These are phyloP conservation scores for Ailurus styani DNA, from an alignment of 2,113 vertebrate species.

Conservation along the genomic window DNA sequence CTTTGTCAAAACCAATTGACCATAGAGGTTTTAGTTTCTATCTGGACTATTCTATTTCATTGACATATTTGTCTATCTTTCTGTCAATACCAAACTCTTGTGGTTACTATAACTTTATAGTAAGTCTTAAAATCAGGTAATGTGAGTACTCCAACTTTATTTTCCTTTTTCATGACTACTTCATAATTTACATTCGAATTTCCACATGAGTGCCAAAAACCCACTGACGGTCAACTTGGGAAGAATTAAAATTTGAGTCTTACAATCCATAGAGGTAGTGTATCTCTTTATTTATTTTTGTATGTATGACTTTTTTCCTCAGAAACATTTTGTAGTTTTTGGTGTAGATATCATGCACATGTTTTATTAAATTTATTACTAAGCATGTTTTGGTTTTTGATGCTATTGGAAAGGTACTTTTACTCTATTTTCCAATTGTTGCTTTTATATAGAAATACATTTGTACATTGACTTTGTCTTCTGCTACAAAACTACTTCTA, in stretches of 20 bases:
- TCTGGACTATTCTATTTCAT: neutral
- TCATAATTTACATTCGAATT: neutral
- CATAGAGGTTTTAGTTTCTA: neutral
- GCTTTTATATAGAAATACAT: neutral
- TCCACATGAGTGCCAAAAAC: neutral
- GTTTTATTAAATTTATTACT: neutral
- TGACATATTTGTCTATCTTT: neutral
- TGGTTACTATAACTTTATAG: neutral
- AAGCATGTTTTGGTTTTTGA: neutral
- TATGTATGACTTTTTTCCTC: neutral
- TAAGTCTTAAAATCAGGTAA: neutral
- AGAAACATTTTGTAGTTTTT: neutral
- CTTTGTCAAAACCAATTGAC: neutral
- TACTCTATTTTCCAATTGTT: neutral
- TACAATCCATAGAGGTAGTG: neutral
- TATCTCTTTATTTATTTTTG: neutral
- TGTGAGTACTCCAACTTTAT: neutral
- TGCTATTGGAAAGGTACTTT: neutral
- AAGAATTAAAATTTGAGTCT: neutral
- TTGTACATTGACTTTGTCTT: neutral
- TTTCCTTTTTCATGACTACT: slow-evolving; percentile 11
- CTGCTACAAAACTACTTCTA: neutral
- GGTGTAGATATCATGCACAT: neutral
- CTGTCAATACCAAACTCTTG: neutral
- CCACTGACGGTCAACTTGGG: neutral